Conservation (phyloP, 2,113 vertebrate species). For the Gallinago undulata region DNA sequence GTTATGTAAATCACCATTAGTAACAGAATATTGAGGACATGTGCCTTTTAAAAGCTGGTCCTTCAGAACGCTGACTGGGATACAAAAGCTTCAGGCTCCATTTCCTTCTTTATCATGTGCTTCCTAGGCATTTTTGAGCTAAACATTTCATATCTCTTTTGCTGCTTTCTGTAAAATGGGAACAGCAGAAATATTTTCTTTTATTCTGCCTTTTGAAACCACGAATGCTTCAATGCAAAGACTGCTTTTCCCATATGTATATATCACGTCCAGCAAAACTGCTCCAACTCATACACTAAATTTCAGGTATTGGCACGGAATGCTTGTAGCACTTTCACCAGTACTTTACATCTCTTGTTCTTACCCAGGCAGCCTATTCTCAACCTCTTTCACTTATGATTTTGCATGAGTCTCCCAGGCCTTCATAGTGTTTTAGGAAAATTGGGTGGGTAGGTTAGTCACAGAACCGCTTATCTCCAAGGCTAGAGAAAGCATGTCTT, state of each 20-base stretch:
- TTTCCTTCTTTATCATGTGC: not conserved
- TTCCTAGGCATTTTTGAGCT: not conserved
- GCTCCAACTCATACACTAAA: not conserved
- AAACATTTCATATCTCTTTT: not conserved
- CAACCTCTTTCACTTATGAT: not conserved
- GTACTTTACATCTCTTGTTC: not conserved
- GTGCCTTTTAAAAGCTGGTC: not conserved
- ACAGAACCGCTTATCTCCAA: not conserved
- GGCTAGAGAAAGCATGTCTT: not conserved
- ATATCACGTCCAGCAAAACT: fast-evolving
- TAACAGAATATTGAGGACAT: not conserved
- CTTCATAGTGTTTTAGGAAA: not conserved
- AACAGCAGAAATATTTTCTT: not conserved
- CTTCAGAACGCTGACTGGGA: not conserved
- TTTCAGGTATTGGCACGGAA: not conserved
- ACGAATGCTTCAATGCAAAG: not conserved
- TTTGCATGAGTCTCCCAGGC: not conserved
- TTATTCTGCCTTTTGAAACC: not conserved
- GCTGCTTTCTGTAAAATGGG: not conserved
- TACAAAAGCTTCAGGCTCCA: not conserved
- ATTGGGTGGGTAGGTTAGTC: not conserved
- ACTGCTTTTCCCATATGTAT: not conserved
- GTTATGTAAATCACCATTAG: slow-evolving; percentile 44
- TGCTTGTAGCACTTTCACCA: not conserved
- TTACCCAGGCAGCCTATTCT: not conserved